A percentile compares a stretch with the other conserved stretches of the same genome.
These are phyloP conservation scores for Pollenia angustigena DNA, from an alignment of 2,888 invertebrate genomes.

Conservation along the genomic window DNA sequence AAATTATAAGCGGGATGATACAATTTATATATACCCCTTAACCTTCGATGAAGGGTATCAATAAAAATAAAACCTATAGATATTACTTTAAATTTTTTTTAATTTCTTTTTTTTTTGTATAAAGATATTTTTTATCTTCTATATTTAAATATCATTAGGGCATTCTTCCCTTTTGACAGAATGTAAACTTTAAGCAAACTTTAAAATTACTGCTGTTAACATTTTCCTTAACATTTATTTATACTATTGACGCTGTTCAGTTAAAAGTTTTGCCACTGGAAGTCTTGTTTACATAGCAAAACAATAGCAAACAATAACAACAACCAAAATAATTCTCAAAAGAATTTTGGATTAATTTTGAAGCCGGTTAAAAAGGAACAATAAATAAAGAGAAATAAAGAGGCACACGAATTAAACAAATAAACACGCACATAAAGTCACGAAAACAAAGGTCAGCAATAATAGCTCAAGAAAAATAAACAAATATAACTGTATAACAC, in stretches of 20 bases:
- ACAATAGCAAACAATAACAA: neutral
- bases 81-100: no score
- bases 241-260: neutral
- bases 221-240: slow-evolving; percentile 22
- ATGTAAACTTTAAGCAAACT: neutral
- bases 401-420: slow-evolving; percentile 24
- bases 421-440: slow-evolving; percentile 15
- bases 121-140: no score
- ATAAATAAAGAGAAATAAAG: slow-evolving; percentile 38
- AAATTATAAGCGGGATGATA: no score
- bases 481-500: slow-evolving; percentile 63
- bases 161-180: neutral
- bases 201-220: neutral
- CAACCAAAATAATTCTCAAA: slow-evolving; percentile 11
- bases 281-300: slow-evolving; percentile 41
- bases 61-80: no score
- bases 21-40: no score
- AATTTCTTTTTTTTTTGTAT: no score
- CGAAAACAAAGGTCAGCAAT: slow-evolving; percentile 65
- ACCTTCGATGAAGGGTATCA: no score
- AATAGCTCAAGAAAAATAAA: slow-evolving; percentile 50
- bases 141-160: neutral
- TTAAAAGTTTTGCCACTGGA: slow-evolving; percentile 23
- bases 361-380: slow-evolving; percentile 43
- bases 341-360: slow-evolving; percentile 9